A percentile compares a stretch with the other conserved stretches of the same genome.
phyloP scores from a whole-genome alignment of 2,888 invertebrate genomes.

The Archips xylosteana region DNA sequence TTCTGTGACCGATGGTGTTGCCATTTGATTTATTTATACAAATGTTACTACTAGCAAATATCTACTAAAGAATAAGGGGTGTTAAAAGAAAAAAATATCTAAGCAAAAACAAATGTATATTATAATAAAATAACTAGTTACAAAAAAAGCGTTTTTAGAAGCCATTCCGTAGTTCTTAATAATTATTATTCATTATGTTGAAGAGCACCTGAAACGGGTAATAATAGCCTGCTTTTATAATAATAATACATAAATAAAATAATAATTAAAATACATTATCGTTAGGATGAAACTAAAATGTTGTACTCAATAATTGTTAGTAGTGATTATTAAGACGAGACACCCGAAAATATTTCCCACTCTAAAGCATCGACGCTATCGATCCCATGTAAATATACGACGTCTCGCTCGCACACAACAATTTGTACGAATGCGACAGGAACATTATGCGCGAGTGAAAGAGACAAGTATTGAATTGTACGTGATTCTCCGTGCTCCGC shows the following conservation, averaged over 20 bases:
- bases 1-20: no score
- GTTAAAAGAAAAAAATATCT: slow-evolving; percentile 37
- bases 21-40: no score
- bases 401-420: no score
- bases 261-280: slow-evolving; percentile 15
- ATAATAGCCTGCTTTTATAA: slow-evolving; percentile 42
- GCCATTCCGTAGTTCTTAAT: slow-evolving; percentile 45
- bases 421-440: no score
- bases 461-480: no score
- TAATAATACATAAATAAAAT: slow-evolving; percentile 42
- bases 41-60: not conserved
- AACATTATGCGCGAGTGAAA: no score
- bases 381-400: no score
- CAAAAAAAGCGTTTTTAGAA: slow-evolving; percentile 5
- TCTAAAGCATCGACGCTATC: no score
- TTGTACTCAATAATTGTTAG: not conserved
- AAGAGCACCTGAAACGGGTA: slow-evolving; percentile 58
- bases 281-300: not conserved
- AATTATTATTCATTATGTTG: slow-evolving; percentile 57
- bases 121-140: slow-evolving; percentile 39
- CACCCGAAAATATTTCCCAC: no score
- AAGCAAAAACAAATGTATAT: slow-evolving; percentile 42
- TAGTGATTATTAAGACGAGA: not conserved
- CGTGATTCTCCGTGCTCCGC: no score
- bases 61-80: not conserved